Conservation (phyloP, 2,888 invertebrate genomes). For the Noctua comes region DNA sequence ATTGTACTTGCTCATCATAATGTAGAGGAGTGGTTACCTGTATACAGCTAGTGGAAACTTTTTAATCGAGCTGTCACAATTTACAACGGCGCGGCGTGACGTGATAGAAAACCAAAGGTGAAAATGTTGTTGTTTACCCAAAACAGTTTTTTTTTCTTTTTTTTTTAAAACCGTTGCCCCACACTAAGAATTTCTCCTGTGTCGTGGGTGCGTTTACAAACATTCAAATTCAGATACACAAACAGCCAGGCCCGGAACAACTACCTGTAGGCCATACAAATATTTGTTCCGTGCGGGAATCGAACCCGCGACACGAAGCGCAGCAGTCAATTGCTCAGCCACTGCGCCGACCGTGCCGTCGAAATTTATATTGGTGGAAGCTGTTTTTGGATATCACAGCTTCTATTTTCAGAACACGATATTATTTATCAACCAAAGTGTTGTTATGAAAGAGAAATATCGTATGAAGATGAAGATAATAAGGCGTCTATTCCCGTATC, state of each 20-base stretch:
- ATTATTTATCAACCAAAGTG: conserved; percentile 1
- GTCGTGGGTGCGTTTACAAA: too few relatives aligned
- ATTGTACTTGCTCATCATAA: conserved; percentile 21
- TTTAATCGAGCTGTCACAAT: conserved; percentile 12
- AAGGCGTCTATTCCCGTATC: conserved; percentile 24
- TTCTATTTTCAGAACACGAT: not conserved
- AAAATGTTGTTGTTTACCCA: not conserved
- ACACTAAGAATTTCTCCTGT: too few relatives aligned
- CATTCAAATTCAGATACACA: too few relatives aligned
- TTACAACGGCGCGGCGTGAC: not conserved
- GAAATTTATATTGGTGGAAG: not conserved
- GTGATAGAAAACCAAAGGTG: not conserved
- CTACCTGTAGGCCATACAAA: too few relatives aligned
- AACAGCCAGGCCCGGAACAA: too few relatives aligned
- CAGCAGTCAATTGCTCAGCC: too few relatives aligned
- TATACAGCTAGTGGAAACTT: conserved; percentile 27
- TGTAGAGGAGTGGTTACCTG: conserved; percentile 19
- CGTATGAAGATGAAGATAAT: not conserved
- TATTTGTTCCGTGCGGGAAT: too few relatives aligned
- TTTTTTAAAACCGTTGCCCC: too few relatives aligned
- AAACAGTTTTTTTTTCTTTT: too few relatives aligned
- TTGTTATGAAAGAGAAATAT: conserved; percentile 3
- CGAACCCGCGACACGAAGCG: too few relatives aligned
- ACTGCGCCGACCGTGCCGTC: too few relatives aligned
- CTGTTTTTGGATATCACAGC: not conserved